Conservation (phyloP, 2,797 vertebrate genomes). For the Falco rusticolus region DNA sequence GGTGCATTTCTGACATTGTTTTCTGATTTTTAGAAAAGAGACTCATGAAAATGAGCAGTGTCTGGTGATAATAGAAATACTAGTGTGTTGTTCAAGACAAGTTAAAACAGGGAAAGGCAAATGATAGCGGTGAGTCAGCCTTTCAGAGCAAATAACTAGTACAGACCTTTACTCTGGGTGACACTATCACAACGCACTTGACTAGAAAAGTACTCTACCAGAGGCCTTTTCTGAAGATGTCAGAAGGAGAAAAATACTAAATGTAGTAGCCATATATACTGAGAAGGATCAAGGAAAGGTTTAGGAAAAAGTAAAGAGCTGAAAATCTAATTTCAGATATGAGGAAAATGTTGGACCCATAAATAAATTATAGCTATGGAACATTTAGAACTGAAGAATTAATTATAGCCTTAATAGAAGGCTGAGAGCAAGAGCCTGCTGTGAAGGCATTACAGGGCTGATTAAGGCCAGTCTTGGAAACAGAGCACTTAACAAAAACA, state of each 20-base stretch:
- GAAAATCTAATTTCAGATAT: conserved; percentile 47
- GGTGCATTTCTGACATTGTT: background rate
- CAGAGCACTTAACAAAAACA: background rate
- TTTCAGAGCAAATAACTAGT: conserved; percentile 7
- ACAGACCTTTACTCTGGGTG: conserved; percentile 34
- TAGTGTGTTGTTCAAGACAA: background rate
- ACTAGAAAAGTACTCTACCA: background rate
- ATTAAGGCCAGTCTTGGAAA: conserved; percentile 33
- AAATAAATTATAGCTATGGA: conserved; percentile 61
- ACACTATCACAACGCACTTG: background rate
- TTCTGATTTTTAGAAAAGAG: background rate
- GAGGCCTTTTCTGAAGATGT: background rate
- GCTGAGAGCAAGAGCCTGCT: conserved; percentile 16
- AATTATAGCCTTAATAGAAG: conserved; percentile 58
- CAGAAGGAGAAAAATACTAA: background rate
- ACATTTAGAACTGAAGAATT: conserved; percentile 52
- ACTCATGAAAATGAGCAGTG: background rate
- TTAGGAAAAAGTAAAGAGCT: conserved; percentile 30
- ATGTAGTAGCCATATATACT: background rate
- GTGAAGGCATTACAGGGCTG: conserved; percentile 29
- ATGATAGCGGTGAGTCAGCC: conserved; percentile 10
- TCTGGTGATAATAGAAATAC: background rate
- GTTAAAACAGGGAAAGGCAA: conserved; percentile 21
- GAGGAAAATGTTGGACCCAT: conserved; percentile 32
- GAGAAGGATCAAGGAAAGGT: conserved; percentile 8